phyloP scores from a whole-genome alignment of 2,797 vertebrate species.

The Oreochromis grahami region DNA sequence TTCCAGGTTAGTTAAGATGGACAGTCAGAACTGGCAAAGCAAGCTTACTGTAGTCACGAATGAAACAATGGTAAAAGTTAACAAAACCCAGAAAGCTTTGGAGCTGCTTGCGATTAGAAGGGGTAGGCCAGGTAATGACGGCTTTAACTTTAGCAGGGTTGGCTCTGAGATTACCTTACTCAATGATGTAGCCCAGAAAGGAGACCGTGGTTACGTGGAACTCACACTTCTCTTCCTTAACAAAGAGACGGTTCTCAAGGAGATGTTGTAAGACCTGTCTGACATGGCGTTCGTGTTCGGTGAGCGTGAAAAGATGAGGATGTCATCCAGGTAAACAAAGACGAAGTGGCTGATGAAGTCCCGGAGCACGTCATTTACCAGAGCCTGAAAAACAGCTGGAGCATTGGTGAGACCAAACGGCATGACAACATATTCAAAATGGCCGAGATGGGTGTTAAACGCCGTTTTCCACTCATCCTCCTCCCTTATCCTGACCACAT shows the following conservation, averaged over 20 bases:
- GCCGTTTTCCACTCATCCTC: too few species aligned
- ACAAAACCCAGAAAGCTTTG: neutral
- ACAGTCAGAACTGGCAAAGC: neutral
- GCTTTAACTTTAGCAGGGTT: neutral
- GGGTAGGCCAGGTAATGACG: neutral
- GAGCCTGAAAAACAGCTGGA: neutral
- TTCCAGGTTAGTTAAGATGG: neutral
- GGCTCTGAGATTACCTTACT: neutral
- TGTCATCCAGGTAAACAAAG: neutral
- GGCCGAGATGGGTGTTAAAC: too few species aligned
- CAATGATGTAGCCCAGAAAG: neutral
- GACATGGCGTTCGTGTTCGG: neutral
- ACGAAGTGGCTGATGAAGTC: neutral
- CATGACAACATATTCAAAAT: neutral
- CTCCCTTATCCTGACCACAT: too few species aligned
- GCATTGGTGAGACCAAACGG: neutral
- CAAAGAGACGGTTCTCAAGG: too few species aligned
- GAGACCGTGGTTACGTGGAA: too few species aligned
- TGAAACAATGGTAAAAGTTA: fast-evolving
- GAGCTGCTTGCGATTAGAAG: neutral
- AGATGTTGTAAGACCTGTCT: neutral
- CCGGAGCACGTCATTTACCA: neutral
- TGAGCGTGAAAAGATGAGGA: neutral
- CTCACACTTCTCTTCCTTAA: too few species aligned
- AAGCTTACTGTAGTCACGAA: neutral